Percentiles rank a stretch among this genome's conserved stretches.
Evolutionary conservation across 2,888 invertebrate species (phyloP).

Genomic region (Nyleta sp.): DNA sequence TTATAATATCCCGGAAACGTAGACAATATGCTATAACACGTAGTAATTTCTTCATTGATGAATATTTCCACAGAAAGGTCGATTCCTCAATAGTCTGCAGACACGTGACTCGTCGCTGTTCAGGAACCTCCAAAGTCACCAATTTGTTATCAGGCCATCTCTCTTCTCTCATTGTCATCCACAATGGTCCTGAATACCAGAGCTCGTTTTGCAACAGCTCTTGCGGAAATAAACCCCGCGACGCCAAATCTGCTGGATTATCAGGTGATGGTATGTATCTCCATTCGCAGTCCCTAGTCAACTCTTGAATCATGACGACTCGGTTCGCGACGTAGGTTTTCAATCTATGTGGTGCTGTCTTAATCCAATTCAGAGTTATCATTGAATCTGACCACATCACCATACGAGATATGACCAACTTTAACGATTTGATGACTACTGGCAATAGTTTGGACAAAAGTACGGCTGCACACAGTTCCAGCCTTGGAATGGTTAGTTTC

Average conservation of each 20-base stretch:
- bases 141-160: conserved; percentile 13
- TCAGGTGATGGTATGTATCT: conserved; percentile 12
- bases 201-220: conserved; percentile 9
- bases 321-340: background rate
- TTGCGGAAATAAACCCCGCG: conserved; percentile 7
- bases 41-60: conserved; percentile 4
- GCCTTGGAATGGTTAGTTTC: background rate
- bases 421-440: background rate
- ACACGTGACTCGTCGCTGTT: conserved; percentile 17
- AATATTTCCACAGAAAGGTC: conserved; percentile 9
- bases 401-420: background rate
- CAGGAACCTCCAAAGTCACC: conserved; percentile 17
- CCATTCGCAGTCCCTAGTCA: conserved; percentile 17
- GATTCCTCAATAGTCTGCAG: background rate
- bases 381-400: background rate
- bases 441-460: background rate
- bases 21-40: conserved; percentile 17
- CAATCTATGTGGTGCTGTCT: background rate
- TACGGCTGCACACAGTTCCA: background rate
- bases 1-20: conserved; percentile 2
- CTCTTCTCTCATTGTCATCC: conserved; percentile 2
- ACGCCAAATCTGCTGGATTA: conserved; percentile 32
- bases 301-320: background rate
- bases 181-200: conserved; percentile 9
- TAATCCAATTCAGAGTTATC: background rate